Evolutionary conservation across 2,113 vertebrate genomes (phyloP).

Genomic region (Neolamprologus kungweensis): DNA sequence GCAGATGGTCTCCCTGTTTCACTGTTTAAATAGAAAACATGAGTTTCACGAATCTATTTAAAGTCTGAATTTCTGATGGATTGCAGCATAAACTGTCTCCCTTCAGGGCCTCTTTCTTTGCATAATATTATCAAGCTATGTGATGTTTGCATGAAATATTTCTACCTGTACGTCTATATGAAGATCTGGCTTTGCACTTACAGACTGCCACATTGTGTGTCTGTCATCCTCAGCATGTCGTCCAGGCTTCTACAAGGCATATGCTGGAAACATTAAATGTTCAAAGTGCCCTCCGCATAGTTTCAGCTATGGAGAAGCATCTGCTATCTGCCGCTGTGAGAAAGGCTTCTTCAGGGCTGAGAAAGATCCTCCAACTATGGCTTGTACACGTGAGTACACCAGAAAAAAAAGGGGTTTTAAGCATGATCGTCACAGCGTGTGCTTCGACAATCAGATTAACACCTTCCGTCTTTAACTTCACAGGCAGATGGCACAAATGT

Average conservation of each 20-base stretch:
- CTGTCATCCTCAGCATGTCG: conserved; percentile 77
- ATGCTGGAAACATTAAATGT: conserved; percentile 89
- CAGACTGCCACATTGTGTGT: neutral
- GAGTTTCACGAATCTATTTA: neutral
- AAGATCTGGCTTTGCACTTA: neutral
- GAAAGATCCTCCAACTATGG: conserved; percentile 92
- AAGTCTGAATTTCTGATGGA: neutral
- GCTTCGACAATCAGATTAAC: neutral
- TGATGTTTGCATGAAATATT: neutral
- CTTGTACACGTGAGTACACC: conserved; percentile 87
- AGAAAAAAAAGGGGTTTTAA: neutral
- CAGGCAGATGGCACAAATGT: neutral
- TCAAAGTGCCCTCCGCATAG: conserved; percentile 93
- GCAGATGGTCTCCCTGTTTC: conserved; percentile 2
- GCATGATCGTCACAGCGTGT: neutral
- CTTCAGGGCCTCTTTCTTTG: neutral
- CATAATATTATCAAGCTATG: neutral
- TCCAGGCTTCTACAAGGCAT: conserved; percentile 92
- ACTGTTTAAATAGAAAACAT: neutral
- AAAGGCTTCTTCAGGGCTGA: conserved; percentile 87
- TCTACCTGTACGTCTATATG: neutral
- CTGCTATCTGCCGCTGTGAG: conserved; percentile 86
- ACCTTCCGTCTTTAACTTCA: neutral
- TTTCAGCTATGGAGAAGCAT: conserved; percentile 81
- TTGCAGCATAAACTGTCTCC: neutral